Base-by-base conservation (phyloP, 2,888 invertebrate genomes). In the Morpho deidamia region DNA sequence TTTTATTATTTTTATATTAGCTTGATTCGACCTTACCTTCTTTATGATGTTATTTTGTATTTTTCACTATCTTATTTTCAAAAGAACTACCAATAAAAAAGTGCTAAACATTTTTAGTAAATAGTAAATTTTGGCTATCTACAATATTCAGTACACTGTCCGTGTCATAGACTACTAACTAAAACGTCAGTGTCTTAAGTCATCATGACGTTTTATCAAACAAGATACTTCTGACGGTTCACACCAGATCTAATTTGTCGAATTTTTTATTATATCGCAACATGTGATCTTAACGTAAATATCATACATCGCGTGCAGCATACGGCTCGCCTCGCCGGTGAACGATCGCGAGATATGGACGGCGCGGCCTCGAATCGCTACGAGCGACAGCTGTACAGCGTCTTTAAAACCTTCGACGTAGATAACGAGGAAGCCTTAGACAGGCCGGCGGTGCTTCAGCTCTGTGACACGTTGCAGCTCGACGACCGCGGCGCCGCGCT, bases 341-440 rank as follows among this genome's bases (percentile, higher is more conserved):
- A 53, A 43, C 44, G 41, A 32, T 42, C 44, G 23, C 41, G 45
- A 70, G 66, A 64, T 60, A 86, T 88, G 87, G 87, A 81, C 63
- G 72, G 73, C 69, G 69, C 70, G 59, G 78, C 80, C 57, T 79
- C 92, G 78, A 94, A 95, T 87, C 95, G 94, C 43, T 95, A 96
- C 75, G 96, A 96, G 79, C 93, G 94, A 82, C 95, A 95, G 88
- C 91, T 96, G 70, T 92, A 94, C 68, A 92, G 93, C 68, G 95
- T 95, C 73, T 96, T 95, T 74, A 93, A 94, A 77, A 95, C 94
- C 72, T 95, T 95, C 83, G 94, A 95, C 81, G 90, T 91, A 62
- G 92, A 93, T 72, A 92, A 92, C 69, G 90, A 91, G 70, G 94
- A 94, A 65, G 91, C 93, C 68, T 79, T 96, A 63, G 93, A 94